Conservation (phyloP, 2,888 invertebrate species). For the Callosobruchus maculatus region DNA sequence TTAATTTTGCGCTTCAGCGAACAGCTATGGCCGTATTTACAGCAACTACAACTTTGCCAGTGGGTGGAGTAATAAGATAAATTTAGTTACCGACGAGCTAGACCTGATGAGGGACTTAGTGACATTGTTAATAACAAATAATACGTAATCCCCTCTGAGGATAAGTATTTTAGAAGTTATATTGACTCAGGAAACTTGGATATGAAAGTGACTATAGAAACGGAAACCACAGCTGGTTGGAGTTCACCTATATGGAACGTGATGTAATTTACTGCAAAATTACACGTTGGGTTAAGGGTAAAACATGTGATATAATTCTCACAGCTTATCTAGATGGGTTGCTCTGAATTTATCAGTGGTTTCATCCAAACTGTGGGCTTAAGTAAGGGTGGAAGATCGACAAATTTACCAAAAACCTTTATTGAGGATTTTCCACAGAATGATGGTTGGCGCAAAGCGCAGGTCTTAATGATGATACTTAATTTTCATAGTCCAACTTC, state of each 20-base stretch:
- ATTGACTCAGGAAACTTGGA: neutral
- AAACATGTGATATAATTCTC: neutral
- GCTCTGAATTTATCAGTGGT: no score
- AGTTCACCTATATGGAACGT: neutral
- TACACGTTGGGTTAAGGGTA: neutral
- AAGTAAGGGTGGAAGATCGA: no score
- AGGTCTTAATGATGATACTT: no score
- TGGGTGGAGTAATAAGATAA: neutral
- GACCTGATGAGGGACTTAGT: neutral
- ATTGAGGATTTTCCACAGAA: no score
- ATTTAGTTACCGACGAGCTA: neutral
- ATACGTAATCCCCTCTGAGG: neutral
- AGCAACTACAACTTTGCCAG: neutral
- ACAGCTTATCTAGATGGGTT: no score
- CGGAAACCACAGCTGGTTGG: neutral
- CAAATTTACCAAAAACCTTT: no score
- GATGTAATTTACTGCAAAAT: neutral
- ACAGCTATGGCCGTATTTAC: no score
- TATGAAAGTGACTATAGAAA: neutral
- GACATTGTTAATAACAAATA: neutral
- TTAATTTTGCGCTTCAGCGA: no score
- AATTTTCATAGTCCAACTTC: no score
- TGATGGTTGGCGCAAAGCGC: no score
- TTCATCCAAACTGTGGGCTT: no score
- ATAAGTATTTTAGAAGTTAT: neutral